Base-by-base conservation (phyloP, 2,797 vertebrate genomes). In the Mormyrops attenuatus region DNA sequence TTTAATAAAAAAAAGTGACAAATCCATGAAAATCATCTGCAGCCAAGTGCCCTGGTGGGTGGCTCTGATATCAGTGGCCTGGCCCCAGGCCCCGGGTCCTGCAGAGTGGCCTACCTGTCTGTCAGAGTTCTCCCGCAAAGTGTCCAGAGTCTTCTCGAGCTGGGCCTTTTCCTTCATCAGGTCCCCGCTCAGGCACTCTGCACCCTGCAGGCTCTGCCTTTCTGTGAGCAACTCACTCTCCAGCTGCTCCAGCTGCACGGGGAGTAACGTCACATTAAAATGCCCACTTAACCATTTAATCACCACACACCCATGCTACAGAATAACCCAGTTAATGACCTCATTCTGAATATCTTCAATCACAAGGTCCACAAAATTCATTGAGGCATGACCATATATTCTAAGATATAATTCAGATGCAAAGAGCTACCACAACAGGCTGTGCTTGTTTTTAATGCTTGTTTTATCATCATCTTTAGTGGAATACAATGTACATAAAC, bases 81-180 rank as follows among this genome's bases (percentile, higher is more conserved):
- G 41, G n/a, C 11, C 44, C 44, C 69, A 0, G 34, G 22, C 69
- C 30, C 84, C 2, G 22, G 34, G 22, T 34, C 30, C 84, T 0
- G 22, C n/a, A 22, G 47, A 9, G 41, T 9, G 53, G 20, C 22
- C 38, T 92, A 99, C 98, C 97, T 99, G 98, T 96, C 98, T 96
- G 92, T 99, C 98, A 0, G 98, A 98, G 95, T 98, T 99, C 94
- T 99, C 98, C 90, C 95, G 92, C 47, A 99, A 96, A 0, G 96
- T 97, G 94, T 99, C 98, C 90, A 99, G 96, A 3, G 97, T 97
- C 92, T 98, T 99, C 95, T 99, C 97, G 94, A 99, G 97, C 90
- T 98, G 96, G 47, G 96, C 96, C 92, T 99, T 99, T 92, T 99
- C 98, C 94, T 99, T 99, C 97, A 98, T 96, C 94, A 99, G 94